A percentile compares a stretch with the other conserved stretches of the same genome.
Evolutionary conservation across 2,113 vertebrate genomes (phyloP).

Genomic region (Chaetodon auriga): DNA sequence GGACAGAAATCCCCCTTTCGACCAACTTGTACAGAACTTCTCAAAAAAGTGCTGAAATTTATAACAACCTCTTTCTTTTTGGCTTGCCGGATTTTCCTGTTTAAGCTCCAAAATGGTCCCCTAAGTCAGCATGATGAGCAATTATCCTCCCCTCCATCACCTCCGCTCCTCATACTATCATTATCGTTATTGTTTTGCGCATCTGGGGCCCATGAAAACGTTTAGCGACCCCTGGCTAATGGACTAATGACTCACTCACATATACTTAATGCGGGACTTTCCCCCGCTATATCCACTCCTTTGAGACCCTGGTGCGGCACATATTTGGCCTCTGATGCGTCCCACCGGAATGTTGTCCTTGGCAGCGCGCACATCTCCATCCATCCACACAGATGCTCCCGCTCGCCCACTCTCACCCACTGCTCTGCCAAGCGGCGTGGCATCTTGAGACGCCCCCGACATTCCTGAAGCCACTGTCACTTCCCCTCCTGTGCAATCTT

Average conservation of each 20-base stretch:
- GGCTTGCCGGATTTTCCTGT: neutral
- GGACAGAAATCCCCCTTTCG: constrained; percentile 58
- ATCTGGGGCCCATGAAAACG: neutral
- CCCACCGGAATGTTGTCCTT: constrained; percentile 52
- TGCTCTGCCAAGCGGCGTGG: constrained; percentile 62
- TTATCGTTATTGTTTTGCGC: neutral
- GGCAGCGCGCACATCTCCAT: constrained; percentile 42
- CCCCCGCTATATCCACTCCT: constrained; percentile 15
- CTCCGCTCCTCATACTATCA: neutral
- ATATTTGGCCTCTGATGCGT: constrained; percentile 72
- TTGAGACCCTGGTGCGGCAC: constrained; percentile 23
- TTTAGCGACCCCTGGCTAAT: constrained; percentile 29
- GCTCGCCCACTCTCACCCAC: constrained; percentile 67
- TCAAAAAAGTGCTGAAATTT: neutral
- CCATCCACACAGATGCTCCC: constrained; percentile 61
- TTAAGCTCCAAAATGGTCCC: neutral
- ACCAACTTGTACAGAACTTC: neutral
- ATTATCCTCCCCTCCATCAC: neutral
- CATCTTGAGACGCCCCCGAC: constrained; percentile 68
- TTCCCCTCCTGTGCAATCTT: constrained; percentile 59
- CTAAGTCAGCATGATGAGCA: neutral
- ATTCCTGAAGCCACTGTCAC: constrained; percentile 80
- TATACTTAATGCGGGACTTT: constrained; percentile 55
- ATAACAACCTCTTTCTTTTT: neutral
- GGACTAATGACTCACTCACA: constrained; percentile 47